phyloP scores from a whole-genome alignment of 1,140 invertebrate genomes.

The Hycleus phaleratus region DNA sequence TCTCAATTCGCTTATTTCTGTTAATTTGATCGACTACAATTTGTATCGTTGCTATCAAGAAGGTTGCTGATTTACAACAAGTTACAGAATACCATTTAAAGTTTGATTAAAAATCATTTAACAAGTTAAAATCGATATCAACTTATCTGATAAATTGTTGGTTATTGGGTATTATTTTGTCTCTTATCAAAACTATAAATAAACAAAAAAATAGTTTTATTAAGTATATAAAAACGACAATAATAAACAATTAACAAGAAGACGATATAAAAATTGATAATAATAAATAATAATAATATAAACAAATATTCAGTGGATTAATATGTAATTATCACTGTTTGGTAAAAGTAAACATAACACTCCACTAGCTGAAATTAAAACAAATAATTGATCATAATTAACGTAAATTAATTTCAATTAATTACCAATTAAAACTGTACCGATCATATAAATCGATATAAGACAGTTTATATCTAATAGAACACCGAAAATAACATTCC shows the following conservation, averaged over 20 bases:
- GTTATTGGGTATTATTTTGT: too few species aligned
- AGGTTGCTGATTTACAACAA: too few species aligned
- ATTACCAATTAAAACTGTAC: slow-evolving; percentile 46
- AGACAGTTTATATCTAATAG: slow-evolving; percentile 48
- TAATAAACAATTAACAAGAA: too few species aligned
- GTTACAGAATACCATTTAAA: too few species aligned
- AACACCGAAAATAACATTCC: slow-evolving; percentile 49
- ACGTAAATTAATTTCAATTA: not conserved
- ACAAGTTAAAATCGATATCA: too few species aligned
- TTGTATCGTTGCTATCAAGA: too few species aligned
- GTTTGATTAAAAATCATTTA: too few species aligned
- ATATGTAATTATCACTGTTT: slow-evolving; percentile 33
- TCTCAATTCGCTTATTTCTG: too few species aligned
- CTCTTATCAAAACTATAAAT: not conserved
- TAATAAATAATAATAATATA: slow-evolving; percentile 5
- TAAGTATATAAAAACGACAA: not conserved
- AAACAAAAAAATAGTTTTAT: not conserved
- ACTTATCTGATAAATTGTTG: too few species aligned
- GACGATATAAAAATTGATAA: slow-evolving; percentile 4
- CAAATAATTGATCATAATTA: slow-evolving; percentile 7
- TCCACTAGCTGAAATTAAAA: slow-evolving; percentile 45
- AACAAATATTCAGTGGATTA: slow-evolving; percentile 10
- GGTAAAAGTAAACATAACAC: slow-evolving; percentile 44
- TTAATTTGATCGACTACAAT: too few species aligned
- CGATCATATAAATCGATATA: slow-evolving; percentile 49